Percentiles rank a stretch among this genome's conserved stretches.
phyloP scores from a whole-genome alignment of 1,140 invertebrate species.

The Bombus huntii region DNA sequence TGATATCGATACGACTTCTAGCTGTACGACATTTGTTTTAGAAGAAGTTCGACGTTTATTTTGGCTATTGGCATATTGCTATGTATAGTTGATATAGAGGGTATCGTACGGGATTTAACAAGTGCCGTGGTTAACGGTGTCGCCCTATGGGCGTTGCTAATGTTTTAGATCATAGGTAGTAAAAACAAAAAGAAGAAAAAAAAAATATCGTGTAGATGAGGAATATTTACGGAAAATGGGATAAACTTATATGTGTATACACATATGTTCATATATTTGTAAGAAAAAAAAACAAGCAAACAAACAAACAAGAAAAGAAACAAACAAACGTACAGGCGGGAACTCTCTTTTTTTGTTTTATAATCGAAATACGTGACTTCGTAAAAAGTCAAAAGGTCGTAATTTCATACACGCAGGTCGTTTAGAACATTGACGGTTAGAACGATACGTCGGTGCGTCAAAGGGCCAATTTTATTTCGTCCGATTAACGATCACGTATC shows the following conservation, averaged over 20 bases:
- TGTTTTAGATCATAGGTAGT: conserved; percentile 72
- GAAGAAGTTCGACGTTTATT: conserved; percentile 78
- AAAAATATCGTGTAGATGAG: conserved; percentile 61
- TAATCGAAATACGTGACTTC: conserved; percentile 67
- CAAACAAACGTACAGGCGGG: conserved; percentile 72
- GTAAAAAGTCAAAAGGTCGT: conserved; percentile 58
- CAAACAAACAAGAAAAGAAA: conserved; percentile 59
- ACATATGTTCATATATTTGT: conserved; percentile 46
- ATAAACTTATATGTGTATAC: conserved; percentile 34
- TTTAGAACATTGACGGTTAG: conserved; percentile 50
- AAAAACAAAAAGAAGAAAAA: conserved; percentile 31
- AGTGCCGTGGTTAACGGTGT: conserved; percentile 29
- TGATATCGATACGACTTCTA: conserved; percentile 80
- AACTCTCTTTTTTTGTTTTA: conserved; percentile 61
- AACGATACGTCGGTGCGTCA: conserved; percentile 44
- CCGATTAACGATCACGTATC: conserved; percentile 61
- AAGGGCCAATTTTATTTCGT: conserved; percentile 66
- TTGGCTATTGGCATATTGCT: conserved; percentile 74
- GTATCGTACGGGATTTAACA: conserved; percentile 29
- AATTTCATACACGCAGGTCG: conserved; percentile 63
- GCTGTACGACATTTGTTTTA: conserved; percentile 79
- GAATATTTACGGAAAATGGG: conserved; percentile 48
- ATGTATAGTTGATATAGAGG: conserved; percentile 70
- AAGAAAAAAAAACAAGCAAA: conserved; percentile 50
- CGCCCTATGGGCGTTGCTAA: conserved; percentile 45